Base-by-base conservation (phyloP, 2,888 invertebrate genomes). In the Parthenolecanium corni region DNA sequence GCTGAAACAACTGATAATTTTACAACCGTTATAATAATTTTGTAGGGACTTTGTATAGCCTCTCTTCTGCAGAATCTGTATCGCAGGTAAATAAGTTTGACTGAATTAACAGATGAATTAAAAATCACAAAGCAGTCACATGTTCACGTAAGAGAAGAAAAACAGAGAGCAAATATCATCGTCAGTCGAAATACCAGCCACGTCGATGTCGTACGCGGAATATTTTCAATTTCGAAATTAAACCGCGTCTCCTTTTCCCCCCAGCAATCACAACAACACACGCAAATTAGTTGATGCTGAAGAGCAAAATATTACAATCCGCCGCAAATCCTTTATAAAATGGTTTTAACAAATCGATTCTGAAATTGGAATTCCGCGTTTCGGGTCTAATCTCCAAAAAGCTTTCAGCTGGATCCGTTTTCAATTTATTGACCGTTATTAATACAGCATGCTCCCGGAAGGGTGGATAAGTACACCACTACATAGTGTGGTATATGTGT, bases 341-440 rank as follows among this genome's bases (percentile, higher is more conserved):
- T 56, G 56, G 56, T 42, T 56, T 56, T 56, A 56, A 56, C 56
- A 56, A 56, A 56, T 56, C 56, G 42, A 56, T 56, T 46, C 23
- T 31, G 44, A 56, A 56, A 56, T 56, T 56, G 56, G 46, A 56
- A 56, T 56, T 46, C 21, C 46, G 42, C 56, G 56, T 56, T 56
- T 46, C 42, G 56, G n/a, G 44, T 25, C 46, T 46, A 56, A 46
- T 46, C 46, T 46, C 56, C 44, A 25, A 12, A 16, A 56, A 46
- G 44, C 46, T 56, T 56, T 42, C 16, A 42, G 44, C 44, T 3
- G 46, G 42, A 56, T 40, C 56, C 56, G 56, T 56, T 56, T 42
- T 56, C 56, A 56, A 56, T 56, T 56, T 56, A 56, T 56, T 56
- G 56, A 56, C 56, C 56, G 56, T 56, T 56, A 56, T 56, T 56